Percentiles rank a stretch among this genome's conserved stretches.
phyloP scores from a whole-genome alignment of 2,888 invertebrate species.

The Nemotelus pantherinus region DNA sequence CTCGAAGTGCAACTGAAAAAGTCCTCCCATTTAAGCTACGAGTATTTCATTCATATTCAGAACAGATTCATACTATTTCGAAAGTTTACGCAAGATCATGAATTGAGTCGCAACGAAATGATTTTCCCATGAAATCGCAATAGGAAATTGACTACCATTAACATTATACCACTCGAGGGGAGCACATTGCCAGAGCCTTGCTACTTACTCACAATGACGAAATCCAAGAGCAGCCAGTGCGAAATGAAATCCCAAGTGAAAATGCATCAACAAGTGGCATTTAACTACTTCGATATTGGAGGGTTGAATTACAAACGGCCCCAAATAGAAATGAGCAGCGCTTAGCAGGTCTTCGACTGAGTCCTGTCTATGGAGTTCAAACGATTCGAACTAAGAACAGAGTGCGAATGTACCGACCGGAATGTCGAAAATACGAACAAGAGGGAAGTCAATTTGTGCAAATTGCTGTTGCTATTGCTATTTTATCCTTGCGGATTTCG shows the following conservation, averaged over 20 bases:
- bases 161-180: constrained; percentile 46
- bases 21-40: too few species aligned
- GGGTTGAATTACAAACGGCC: constrained; percentile 50
- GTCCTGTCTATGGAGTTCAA: constrained; percentile 24
- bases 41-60: too few species aligned
- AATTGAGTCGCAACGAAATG: constrained; percentile 16
- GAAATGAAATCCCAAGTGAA: constrained; percentile 46
- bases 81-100: background rate
- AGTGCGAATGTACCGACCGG: background rate
- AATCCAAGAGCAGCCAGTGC: constrained; percentile 29
- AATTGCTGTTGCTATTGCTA: constrained; percentile 47
- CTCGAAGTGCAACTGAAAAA: too few species aligned
- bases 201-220: background rate
- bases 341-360: constrained; percentile 15
- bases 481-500: constrained; percentile 31
- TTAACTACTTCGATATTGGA: constrained; percentile 47
- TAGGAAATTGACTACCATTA: constrained; percentile 46
- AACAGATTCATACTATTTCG: too few species aligned
- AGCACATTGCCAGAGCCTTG: constrained; percentile 21
- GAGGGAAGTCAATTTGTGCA: constrained; percentile 49
- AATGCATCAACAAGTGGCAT: constrained; percentile 49
- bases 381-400: background rate
- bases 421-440: constrained; percentile 27
- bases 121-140: constrained; percentile 42
- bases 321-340: constrained; percentile 49